phyloP scores from a whole-genome alignment of 2,888 invertebrate genomes.

The Chromoteleia sp. region DNA sequence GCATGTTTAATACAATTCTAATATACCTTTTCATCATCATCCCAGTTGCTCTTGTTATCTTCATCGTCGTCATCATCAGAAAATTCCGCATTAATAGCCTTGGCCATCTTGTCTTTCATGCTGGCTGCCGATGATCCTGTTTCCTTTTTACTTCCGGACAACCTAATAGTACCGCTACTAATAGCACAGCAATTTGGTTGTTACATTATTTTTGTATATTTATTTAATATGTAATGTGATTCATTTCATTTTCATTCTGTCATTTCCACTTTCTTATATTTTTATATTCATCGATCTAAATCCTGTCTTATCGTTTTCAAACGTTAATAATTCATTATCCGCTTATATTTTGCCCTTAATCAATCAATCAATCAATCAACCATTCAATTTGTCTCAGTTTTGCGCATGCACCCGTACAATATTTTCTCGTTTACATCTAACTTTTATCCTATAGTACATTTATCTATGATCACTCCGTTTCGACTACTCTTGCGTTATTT shows the following conservation, averaged over 20 bases:
- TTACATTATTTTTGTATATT: constrained; percentile 63
- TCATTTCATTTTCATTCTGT: constrained; percentile 79
- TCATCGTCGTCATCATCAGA: constrained; percentile 83
- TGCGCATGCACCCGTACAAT: constrained; percentile 63
- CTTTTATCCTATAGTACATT: constrained; percentile 39
- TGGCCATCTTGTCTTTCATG: constrained; percentile 84
- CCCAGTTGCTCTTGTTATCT: constrained; percentile 81
- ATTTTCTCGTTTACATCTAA: constrained; percentile 26
- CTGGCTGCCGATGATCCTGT: constrained; percentile 80
- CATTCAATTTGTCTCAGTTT: constrained; percentile 59
- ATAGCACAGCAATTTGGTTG: constrained; percentile 83
- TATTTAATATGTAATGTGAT: constrained; percentile 74
- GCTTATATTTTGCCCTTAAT: constrained; percentile 72
- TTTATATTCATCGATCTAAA: constrained; percentile 45
- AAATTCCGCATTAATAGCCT: constrained; percentile 83
- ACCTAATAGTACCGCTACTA: constrained; percentile 83
- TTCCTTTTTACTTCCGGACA: constrained; percentile 84
- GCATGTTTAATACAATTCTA: neutral
- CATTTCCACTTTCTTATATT: constrained; percentile 47
- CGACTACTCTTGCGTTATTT: constrained; percentile 61
- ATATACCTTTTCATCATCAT: constrained; percentile 81
- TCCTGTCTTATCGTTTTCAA: constrained; percentile 73
- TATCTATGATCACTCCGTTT: constrained; percentile 53
- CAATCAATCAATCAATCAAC: constrained; percentile 47
- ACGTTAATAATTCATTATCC: constrained; percentile 75